phyloP scores from a whole-genome alignment of 2,113 vertebrate species.

The Calidris pygmaea region DNA sequence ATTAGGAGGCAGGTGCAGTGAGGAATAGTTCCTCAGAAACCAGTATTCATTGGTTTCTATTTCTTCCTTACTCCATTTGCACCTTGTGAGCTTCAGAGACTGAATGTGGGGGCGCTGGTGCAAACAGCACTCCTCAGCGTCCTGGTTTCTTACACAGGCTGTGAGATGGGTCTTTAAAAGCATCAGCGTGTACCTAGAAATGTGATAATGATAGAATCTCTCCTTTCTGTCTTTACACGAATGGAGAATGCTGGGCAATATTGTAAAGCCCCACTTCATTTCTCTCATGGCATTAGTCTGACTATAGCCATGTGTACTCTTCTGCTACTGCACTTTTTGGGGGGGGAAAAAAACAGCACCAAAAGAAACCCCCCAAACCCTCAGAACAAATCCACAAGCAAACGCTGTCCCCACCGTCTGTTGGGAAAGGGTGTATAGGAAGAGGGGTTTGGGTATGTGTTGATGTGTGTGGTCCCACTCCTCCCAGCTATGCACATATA shows the following conservation, averaged over 20 bases:
- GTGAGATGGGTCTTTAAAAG: background rate
- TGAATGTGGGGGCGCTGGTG: background rate
- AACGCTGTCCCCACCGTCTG: background rate
- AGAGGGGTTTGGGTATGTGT: background rate
- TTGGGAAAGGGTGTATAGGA: background rate
- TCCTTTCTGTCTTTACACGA: background rate
- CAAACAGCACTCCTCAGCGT: background rate
- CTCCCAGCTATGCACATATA: rapidly evolving
- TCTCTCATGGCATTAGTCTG: background rate
- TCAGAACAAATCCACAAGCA: background rate
- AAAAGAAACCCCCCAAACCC: background rate
- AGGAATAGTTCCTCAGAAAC: background rate
- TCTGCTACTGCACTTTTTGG: background rate
- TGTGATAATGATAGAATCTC: background rate
- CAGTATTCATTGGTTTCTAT: background rate
- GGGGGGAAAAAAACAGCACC: too few relatives aligned
- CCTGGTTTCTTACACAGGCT: background rate
- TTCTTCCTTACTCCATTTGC: background rate
- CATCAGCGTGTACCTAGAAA: background rate
- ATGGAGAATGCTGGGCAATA: background rate
- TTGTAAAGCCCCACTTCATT: background rate
- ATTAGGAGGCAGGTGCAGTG: background rate
- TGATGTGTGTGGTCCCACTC: background rate
- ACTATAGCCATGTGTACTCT: background rate
- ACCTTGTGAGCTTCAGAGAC: background rate